Evolutionary conservation across 2,113 vertebrate species (phyloP).

Genomic region (Dendrocopos noguchii): DNA sequence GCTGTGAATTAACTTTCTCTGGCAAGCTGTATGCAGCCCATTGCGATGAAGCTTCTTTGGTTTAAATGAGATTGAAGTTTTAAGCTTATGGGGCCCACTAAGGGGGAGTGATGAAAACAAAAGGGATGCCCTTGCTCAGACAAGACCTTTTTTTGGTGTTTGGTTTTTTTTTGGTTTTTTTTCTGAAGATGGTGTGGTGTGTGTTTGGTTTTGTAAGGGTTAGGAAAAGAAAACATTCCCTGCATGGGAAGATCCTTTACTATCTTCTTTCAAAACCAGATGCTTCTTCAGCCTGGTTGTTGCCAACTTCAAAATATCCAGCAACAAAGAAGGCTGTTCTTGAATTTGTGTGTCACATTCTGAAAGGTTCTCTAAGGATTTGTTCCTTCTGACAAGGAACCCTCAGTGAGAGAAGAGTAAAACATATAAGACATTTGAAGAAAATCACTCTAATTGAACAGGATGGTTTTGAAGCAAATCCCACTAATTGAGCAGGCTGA

Average conservation of each 20-base stretch:
- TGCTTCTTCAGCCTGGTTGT: neutral
- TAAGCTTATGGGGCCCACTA: neutral
- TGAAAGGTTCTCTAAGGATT: slow-evolving; percentile 9
- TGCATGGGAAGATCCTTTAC: neutral
- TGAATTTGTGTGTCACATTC: neutral
- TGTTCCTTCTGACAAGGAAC: slow-evolving; percentile 6
- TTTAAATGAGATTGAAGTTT: neutral
- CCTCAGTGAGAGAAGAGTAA: neutral
- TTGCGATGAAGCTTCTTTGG: neutral
- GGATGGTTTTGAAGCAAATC: slow-evolving; percentile 44
- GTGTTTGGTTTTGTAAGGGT: neutral
- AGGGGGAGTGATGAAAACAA: neutral
- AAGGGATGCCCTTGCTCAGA: neutral
- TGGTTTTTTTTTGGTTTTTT: neutral
- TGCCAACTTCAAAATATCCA: neutral
- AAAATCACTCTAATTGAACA: slow-evolving; percentile 38
- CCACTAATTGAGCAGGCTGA: slow-evolving; percentile 5
- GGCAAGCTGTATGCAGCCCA: neutral
- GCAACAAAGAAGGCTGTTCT: neutral
- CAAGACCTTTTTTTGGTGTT: neutral
- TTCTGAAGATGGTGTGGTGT: neutral
- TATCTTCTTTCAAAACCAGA: slow-evolving; percentile 17
- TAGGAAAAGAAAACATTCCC: neutral
- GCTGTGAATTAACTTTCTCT: neutral
- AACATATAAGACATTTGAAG: slow-evolving; percentile 12